Percentiles rank a stretch among this genome's conserved stretches.
These are phyloP conservation scores for Larimichthys polyactis DNA, from an alignment of 2,113 vertebrate genomes.

Conservation along the genomic window DNA sequence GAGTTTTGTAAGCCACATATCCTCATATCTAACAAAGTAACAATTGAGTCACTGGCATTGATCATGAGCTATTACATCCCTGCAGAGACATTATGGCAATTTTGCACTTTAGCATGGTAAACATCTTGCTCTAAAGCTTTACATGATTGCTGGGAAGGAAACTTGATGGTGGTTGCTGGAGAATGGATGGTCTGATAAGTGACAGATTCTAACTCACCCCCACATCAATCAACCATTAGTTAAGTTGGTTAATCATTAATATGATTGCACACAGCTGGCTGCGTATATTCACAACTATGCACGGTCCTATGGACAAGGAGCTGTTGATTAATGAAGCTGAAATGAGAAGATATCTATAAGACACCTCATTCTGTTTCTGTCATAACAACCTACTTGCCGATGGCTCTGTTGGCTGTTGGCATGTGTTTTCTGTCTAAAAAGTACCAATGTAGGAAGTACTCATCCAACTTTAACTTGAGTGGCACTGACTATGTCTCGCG, in stretches of 20 bases:
- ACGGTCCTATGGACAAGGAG: too few species aligned
- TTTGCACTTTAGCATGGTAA: background rate
- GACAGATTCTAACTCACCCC: background rate
- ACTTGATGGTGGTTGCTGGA: background rate
- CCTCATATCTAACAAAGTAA: background rate
- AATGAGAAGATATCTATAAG: too few species aligned
- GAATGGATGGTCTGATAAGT: background rate
- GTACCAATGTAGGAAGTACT: too few species aligned
- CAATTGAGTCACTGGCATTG: slow-evolving; percentile 15
- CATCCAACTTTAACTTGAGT: too few species aligned
- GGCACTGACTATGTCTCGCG: too few species aligned
- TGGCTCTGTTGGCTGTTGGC: too few species aligned
- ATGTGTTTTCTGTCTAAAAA: too few species aligned
- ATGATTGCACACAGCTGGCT: slow-evolving; percentile 5
- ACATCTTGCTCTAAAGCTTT: slow-evolving; percentile 2
- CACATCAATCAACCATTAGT: background rate
- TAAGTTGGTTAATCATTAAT: slow-evolving; percentile 22
- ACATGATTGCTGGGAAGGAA: background rate
- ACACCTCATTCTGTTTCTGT: too few species aligned
- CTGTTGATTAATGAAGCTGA: too few species aligned
- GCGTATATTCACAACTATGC: background rate
- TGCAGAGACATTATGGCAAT: background rate
- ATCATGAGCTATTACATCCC: slow-evolving; percentile 8
- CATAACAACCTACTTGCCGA: too few species aligned
- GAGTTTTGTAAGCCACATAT: background rate